phyloP scores from a whole-genome alignment of 2,113 vertebrate genomes.

The Cyphomyrus discorhynchus region DNA sequence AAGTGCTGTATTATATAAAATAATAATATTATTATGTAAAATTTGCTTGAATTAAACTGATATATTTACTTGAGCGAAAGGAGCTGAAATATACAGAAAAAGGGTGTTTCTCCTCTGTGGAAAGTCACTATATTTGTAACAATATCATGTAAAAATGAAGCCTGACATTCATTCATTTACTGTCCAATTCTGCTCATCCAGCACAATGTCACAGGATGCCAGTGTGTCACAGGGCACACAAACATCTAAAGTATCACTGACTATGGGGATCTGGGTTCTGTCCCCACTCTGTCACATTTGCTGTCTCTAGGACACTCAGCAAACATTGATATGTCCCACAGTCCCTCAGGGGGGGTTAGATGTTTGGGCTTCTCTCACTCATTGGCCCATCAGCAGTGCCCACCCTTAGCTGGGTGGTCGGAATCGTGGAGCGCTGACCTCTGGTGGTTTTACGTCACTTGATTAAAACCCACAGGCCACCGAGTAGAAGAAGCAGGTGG shows the following conservation, averaged over 20 bases:
- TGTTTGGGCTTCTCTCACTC: not conserved
- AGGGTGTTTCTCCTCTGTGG: not conserved
- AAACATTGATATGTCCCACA: not conserved
- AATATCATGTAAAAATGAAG: not conserved
- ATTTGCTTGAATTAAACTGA: not conserved
- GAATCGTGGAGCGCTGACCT: not conserved
- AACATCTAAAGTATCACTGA: not conserved
- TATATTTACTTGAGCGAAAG: not conserved
- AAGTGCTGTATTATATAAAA: not conserved
- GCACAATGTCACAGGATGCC: not conserved
- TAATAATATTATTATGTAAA: not conserved
- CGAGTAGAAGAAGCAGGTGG: constrained; percentile 1
- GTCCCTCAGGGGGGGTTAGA: not conserved
- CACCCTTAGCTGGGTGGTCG: not conserved
- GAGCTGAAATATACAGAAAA: not conserved
- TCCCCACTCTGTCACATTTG: not conserved
- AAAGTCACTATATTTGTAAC: not conserved
- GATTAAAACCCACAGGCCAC: not conserved
- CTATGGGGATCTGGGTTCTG: not conserved
- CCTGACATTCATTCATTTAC: not conserved
- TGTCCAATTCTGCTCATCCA: not conserved
- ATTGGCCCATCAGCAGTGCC: not conserved
- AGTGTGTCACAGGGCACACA: not conserved
- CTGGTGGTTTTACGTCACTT: not conserved
- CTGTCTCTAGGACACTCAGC: not conserved